phyloP scores from a whole-genome alignment of 2,797 vertebrate species.

The Hemibagrus guttatus region DNA sequence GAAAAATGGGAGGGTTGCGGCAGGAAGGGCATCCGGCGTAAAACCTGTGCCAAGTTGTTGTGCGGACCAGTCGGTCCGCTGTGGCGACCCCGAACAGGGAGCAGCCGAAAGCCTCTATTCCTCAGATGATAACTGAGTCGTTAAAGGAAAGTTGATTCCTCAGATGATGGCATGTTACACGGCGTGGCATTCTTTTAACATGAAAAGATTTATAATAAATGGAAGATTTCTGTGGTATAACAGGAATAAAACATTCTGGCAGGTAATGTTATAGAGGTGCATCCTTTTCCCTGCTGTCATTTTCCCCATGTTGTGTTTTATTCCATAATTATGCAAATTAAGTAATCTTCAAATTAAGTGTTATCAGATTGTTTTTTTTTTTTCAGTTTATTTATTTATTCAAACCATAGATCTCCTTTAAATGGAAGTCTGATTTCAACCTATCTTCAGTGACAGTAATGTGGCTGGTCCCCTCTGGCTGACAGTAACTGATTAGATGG shows the following conservation, averaged over 20 bases:
- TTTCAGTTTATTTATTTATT: background rate
- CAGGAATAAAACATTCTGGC: background rate
- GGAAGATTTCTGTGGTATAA: background rate
- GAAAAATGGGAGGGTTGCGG: too few species aligned
- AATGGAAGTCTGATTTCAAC: background rate
- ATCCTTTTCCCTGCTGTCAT: too few species aligned
- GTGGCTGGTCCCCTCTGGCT: conserved; percentile 17
- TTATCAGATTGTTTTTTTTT: background rate
- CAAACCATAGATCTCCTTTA: background rate
- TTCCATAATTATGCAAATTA: background rate
- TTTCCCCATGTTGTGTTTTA: background rate
- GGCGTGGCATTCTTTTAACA: background rate
- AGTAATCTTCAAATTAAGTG: background rate
- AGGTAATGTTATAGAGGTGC: background rate
- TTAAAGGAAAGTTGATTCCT: too few species aligned
- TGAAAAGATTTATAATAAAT: background rate
- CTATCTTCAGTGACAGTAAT: background rate
- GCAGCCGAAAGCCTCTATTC: too few species aligned
- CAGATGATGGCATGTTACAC: background rate
- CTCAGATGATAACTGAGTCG: background rate
- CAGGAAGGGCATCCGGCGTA: too few species aligned
- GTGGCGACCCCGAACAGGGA: too few species aligned
- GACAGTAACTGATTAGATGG: conserved; percentile 40
- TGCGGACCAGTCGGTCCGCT: too few species aligned
- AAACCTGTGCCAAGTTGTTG: too few species aligned